Evolutionary conservation across 1,140 invertebrate species (phyloP), one percentile per base, ranked within the genome.

Genomic region (Pachypeltis micranthus): DNA sequence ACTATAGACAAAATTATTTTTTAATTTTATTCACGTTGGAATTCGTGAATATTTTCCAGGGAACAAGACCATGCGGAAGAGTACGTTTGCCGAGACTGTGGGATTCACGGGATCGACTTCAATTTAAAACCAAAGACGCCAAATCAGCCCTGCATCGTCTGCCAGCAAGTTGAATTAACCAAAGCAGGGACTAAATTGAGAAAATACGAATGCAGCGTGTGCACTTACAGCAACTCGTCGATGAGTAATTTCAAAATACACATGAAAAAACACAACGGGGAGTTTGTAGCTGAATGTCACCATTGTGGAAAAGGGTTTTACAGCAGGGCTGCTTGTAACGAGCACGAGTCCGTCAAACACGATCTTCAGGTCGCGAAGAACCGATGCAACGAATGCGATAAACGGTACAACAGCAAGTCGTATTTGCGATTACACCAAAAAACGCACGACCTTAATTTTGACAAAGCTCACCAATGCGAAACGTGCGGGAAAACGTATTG

Each of bases 361-460:
- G 47, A 44, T 19, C n/a, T 31, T 19, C 28, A 58, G 19, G 55
- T 65, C 7, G 23, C 51, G 2, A 25, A 61, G 65, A 72, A 7
- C 57, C 44, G 44, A n/a, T 91, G 88, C 74, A 86, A 90, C 66
- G 73, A 81, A 0, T 91, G 88, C 73, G 83, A 83, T 10, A 73
- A 76, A 3, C 70, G 71, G 2, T 80, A 77, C 61, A 73, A 74
- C 28, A 70, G 71, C 1, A 70, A 70, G 1, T 69, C 69, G 59
- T 74, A 71, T 58, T 75, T 74, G 51, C 70, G 73, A 55, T 74
- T 75, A 14, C 78, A 79, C 59, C 58, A 64, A 56, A 68, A 66
- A 34, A 64, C 62, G 25, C 72, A 74, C 27, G 62, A 69, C 27
- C 67, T 66, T 1, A 67, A 72, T 1, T 75, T 75, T 34, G 34